A percentile compares a stretch with the other conserved stretches of the same genome.
Conservation (phyloP, 53 echinoderm and acorn worm species). For the Echinarachnius parma region DNA sequence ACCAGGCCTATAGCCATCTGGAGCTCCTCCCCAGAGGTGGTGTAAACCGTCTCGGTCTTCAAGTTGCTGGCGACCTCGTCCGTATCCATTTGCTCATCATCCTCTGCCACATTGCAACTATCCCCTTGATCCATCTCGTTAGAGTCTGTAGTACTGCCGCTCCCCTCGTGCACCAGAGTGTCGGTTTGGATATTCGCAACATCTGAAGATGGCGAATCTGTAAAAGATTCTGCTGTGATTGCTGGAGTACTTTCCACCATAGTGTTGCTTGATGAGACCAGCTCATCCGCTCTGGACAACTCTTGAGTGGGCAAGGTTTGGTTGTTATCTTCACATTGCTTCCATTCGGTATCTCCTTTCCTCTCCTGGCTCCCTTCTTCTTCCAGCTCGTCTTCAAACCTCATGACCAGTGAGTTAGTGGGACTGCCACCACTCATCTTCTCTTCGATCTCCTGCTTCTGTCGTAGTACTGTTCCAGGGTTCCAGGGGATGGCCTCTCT, state of each 20-base stretch:
- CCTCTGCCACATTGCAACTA: constrained; percentile 17
- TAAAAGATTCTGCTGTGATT: not conserved
- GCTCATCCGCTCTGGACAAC: constrained; percentile 15
- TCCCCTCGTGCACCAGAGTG: too few relatives aligned
- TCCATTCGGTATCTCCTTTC: not conserved
- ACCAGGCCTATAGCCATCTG: constrained; percentile 74
- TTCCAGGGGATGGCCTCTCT: constrained; percentile 59
- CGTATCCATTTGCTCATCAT: not conserved
- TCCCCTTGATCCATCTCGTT: constrained; percentile 28
- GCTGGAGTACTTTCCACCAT: not conserved
- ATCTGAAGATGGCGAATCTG: too few relatives aligned
- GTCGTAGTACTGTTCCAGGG: constrained; percentile 78
- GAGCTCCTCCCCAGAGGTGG: constrained; percentile 78
- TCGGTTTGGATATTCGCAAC: too few relatives aligned
- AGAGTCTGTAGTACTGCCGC: constrained; percentile 4
- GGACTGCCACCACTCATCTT: constrained; percentile 70
- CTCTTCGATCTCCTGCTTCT: constrained; percentile 82
- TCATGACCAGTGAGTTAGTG: not conserved
- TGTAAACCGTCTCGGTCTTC: constrained; percentile 21
- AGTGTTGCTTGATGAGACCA: constrained; percentile 19
- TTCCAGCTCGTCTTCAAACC: constrained; percentile 27
- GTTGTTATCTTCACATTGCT: not conserved
- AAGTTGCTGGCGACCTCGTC: not conserved
- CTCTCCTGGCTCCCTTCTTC: constrained; percentile 7
- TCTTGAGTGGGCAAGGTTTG: not conserved